Evolutionary conservation across 2,797 vertebrate species (phyloP), one percentile per base, ranked within the genome.

Genomic region (Limosa lapponica): DNA sequence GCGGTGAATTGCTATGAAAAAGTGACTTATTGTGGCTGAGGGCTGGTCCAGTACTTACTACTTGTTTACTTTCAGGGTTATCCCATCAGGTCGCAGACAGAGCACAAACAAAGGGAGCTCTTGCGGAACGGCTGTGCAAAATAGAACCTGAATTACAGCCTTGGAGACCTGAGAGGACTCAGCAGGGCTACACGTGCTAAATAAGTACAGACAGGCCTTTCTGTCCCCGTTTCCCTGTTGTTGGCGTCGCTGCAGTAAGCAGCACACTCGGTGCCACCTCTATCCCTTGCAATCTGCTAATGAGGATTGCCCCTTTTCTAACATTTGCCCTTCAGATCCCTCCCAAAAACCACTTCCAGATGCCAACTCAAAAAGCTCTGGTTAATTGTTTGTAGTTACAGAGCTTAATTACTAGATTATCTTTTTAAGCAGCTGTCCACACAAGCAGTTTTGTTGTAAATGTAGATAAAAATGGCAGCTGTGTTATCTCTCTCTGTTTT

Each of bases 1-100:
- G 91, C 49, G 25, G 13, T 37, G 41, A 70, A 41, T 83, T 58
- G 27, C n/a, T 54, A 5, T 37, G 79, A 87, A 49, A 72, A 95
- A 87, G 36, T 71, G 48, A 78, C 57, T 89, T 39, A 27, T 49
- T 94, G 85, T 88, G 82, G 48, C 69, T 87, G 39, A 66, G 59
- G 22, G 48, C 39, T 80, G 39, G 39, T 75, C 70, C 71, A 44
- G 3, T 74, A 90, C 94, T 94, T 91, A 74, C 72, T 75, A 54
- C n/a, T 87, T 94, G 49, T 79, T 92, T 96, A 92, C 79, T 92
- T 89, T 86, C 65, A 91, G 65, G 87, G 78, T 75, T 85, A 84
- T 65, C 73, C 62, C 64, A 44, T 57, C 64, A 71, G 41, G 41
- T 62, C 73, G 65, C 81, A 90, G 85, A 75, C 80, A 82, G 89